These are phyloP conservation scores for Sialia sialis DNA, from an alignment of 2,113 vertebrate species.

Conservation along the genomic window DNA sequence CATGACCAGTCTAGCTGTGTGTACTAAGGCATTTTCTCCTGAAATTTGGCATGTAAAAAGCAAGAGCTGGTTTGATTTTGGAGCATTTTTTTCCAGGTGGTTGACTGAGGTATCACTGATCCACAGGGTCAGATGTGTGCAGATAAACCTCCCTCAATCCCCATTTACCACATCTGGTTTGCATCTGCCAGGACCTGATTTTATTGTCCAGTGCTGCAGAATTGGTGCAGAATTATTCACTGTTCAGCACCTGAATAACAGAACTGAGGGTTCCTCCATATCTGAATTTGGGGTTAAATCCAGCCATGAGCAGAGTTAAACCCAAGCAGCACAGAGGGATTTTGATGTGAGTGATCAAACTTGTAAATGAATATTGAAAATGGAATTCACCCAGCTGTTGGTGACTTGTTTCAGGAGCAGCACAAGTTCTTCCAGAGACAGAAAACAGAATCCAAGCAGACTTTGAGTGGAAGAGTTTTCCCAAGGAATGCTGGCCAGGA, in stretches of 20 bases:
- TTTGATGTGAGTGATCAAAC: not conserved
- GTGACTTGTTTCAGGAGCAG: slow-evolving; percentile 43
- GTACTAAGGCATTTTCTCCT: not conserved
- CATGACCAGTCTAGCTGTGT: not conserved
- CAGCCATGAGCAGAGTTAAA: not conserved
- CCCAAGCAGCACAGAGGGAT: not conserved
- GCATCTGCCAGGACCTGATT: not conserved
- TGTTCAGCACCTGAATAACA: not conserved
- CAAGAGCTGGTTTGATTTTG: slow-evolving; percentile 20
- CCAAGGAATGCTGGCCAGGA: not conserved
- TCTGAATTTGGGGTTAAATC: not conserved
- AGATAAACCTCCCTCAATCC: slow-evolving; percentile 38
- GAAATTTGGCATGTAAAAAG: not conserved
- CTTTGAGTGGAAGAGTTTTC: not conserved
- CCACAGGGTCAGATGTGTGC: not conserved
- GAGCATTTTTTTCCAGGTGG: slow-evolving; percentile 2
- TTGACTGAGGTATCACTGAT: not conserved
- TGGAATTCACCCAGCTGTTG: not conserved
- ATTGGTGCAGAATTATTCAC: not conserved
- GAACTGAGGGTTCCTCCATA: not conserved
- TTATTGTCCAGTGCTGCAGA: not conserved
- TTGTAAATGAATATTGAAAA: rapidly evolving
- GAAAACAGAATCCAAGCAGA: not conserved
- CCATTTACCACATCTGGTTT: not conserved
- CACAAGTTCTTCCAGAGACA: not conserved